A percentile compares a stretch with the other conserved stretches of the same genome.
Conservation (phyloP, 2,113 vertebrate genomes). For the Corythornis madagascariensis region DNA sequence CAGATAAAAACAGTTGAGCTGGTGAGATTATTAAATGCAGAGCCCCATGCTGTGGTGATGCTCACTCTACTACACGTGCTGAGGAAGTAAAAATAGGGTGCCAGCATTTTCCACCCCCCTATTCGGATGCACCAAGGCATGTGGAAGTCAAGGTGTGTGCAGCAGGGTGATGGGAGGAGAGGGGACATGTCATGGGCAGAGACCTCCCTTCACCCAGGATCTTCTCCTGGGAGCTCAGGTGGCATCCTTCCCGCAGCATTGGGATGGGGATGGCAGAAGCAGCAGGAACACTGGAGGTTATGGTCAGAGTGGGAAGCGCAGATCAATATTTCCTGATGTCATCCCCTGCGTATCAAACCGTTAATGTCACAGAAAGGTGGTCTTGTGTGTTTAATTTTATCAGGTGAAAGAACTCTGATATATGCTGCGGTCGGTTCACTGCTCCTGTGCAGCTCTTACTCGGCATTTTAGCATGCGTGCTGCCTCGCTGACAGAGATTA, state of each 20-base stretch:
- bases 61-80: constrained; percentile 19
- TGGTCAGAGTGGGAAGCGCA: not conserved
- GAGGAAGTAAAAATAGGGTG: not conserved
- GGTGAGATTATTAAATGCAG: constrained; percentile 73
- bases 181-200: accelerated
- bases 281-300: not conserved
- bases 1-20: constrained; percentile 76
- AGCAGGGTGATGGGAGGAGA: not conserved
- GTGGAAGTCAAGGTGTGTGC: not conserved
- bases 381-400: constrained; percentile 36
- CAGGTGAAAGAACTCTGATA: constrained; percentile 20
- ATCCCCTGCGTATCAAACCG: not conserved
- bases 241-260: not conserved
- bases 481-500: constrained; percentile 64
- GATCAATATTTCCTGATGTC: not conserved
- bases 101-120: accelerated
- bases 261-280: not conserved
- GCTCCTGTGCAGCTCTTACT: constrained; percentile 52
- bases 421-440: not conserved
- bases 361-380: constrained; percentile 28
- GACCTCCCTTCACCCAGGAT: not conserved
- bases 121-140: not conserved
- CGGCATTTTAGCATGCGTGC: constrained; percentile 33
- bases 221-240: not conserved
- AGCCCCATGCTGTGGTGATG: constrained; percentile 49